Evolutionary conservation across 2,888 invertebrate genomes (phyloP).

Genomic region (Anorthoa munda): DNA sequence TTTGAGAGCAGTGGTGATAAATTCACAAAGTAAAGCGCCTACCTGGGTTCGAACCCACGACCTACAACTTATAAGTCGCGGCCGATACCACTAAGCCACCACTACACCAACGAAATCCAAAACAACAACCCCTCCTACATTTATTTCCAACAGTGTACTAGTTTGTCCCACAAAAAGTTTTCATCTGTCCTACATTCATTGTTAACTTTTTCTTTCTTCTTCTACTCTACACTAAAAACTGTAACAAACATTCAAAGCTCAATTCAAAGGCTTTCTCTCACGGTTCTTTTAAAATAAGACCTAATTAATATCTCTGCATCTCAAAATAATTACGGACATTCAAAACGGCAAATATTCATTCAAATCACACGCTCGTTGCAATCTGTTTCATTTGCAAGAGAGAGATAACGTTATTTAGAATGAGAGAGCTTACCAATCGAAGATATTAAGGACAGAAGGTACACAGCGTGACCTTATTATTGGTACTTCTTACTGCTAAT

Average conservation of each 20-base stretch:
- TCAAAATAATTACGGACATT: slow-evolving; percentile 48
- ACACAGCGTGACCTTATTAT: slow-evolving; percentile 2
- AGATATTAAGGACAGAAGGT: slow-evolving; percentile 36
- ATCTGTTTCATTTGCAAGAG: slow-evolving; percentile 47
- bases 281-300: slow-evolving; percentile 2
- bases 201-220: slow-evolving; percentile 7
- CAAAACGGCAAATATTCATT: slow-evolving; percentile 42
- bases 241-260: slow-evolving; percentile 13
- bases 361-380: slow-evolving; percentile 55
- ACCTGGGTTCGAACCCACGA: too few relatives aligned
- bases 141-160: background rate
- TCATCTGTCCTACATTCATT: slow-evolving; percentile 16
- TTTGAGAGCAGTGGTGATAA: too few relatives aligned
- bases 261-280: slow-evolving; percentile 2
- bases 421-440: slow-evolving; percentile 23
- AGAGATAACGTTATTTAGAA: slow-evolving; percentile 38
- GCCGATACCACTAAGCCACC: too few relatives aligned
- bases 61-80: too few relatives aligned
- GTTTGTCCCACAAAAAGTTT: slow-evolving; percentile 12
- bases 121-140: background rate
- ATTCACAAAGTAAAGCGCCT: too few relatives aligned
- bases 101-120: background rate
- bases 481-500: background rate
- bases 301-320: slow-evolving; percentile 31
- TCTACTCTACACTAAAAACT: background rate